Conservation (phyloP, 2,888 invertebrate genomes). For the Bombyx huttoni region DNA sequence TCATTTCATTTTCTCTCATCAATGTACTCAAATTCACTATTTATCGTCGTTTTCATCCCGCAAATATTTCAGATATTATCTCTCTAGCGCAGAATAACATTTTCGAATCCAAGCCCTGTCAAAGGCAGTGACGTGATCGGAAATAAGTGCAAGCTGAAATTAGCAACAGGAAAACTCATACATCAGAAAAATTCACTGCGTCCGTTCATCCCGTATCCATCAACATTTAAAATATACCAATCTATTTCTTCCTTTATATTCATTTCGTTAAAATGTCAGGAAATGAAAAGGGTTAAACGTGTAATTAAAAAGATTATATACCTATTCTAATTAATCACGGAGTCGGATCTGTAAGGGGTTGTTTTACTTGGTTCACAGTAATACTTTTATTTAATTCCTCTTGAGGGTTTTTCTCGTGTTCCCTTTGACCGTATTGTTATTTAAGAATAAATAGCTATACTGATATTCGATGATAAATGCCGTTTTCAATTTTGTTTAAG, state of each 20-base stretch:
- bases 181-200: slow-evolving; percentile 5
- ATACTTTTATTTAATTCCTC: background rate
- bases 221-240: background rate
- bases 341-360: background rate
- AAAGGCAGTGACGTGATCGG: slow-evolving; percentile 14
- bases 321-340: background rate
- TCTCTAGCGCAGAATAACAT: background rate
- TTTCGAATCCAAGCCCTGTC: slow-evolving; percentile 10
- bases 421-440: too few relatives aligned
- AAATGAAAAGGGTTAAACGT: background rate
- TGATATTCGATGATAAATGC: too few relatives aligned
- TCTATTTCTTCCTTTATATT: background rate
- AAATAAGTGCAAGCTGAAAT: slow-evolving; percentile 14
- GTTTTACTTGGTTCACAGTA: background rate
- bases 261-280: slow-evolving; percentile 3
- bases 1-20: too few relatives aligned
- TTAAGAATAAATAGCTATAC: too few relatives aligned
- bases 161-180: slow-evolving; percentile 10
- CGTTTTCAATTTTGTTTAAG: too few relatives aligned
- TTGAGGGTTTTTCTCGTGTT: background rate
- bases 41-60: too few relatives aligned
- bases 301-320: background rate
- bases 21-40: too few relatives aligned
- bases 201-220: slow-evolving; percentile 1
- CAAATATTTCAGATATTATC: too few relatives aligned